Evolutionary conservation across 2,888 invertebrate genomes (phyloP), one percentile per base, ranked within the genome.

Genomic region (Nomada flava): DNA sequence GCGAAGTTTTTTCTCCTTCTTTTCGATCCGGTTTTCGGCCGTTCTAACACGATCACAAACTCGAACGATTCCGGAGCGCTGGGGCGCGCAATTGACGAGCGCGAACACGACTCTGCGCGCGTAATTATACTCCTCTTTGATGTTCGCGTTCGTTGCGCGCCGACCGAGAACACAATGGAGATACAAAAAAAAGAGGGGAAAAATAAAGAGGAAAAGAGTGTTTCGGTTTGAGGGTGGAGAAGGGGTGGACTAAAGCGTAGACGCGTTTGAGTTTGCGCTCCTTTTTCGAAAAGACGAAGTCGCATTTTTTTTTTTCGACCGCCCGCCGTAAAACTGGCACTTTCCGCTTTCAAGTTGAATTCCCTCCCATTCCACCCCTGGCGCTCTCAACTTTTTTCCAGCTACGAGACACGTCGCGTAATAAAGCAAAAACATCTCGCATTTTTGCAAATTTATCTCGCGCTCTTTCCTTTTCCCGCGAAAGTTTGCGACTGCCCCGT

Each of bases 51-150:
- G 81, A 80, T 82, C 81, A 26, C 62, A 20, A 71, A 52, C 53
- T 18, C 50, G 64, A 53, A 59, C 68, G 60, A 72, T 76, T 72
- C 20, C 29, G 26, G 20, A 71, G 64, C 65, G 75, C 42, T 20
- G 64, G 11, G 36, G 52, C 68, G 57, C 53, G 68, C 76, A 82
- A 80, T 82, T 76, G 82, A 69, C 65, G 72, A 76, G 26, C 55
- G 63, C 62, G 60, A 57, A 82, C 76, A 82, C 78, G 70, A 71
- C 71, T 70, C 77, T 20, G 59, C 67, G 57, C 68, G 70, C 78
- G 78, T 83, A 83, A 83, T 83, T 82, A 82, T 75, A 71, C 78
- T 62, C 47, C 63, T 50, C 83, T 83, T 83, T 83, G 83, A 83
- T 82, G 78, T 78, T 67, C 65, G 53, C 64, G 59, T 69, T 63